Percentiles rank a stretch among this genome's conserved stretches.
phyloP scores from a whole-genome alignment of 37 sponge, comb jelly and placozoan genomes.

The Bolinopsis microptera region DNA sequence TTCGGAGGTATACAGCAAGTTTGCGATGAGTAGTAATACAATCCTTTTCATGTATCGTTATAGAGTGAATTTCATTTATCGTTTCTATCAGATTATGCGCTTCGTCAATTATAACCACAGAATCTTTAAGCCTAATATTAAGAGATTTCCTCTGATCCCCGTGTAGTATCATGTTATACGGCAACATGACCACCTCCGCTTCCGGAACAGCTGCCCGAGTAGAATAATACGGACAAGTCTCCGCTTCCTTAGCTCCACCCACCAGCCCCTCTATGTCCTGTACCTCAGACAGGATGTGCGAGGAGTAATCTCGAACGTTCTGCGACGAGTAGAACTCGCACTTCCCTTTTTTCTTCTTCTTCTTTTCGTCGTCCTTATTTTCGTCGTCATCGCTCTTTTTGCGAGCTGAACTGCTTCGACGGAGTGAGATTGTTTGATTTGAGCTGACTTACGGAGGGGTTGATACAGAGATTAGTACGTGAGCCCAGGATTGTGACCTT shows the following conservation, averaged over 20 bases:
- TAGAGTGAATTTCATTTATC: constrained; percentile 83
- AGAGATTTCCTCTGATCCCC: constrained; percentile 79
- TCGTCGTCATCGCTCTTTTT: neutral
- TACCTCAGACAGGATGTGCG: constrained; percentile 73
- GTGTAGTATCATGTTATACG: constrained; percentile 93
- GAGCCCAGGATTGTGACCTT: constrained; percentile 85
- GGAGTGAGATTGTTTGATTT: constrained; percentile 75
- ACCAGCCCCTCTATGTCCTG: constrained; percentile 93
- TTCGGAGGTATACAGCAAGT: constrained; percentile 38
- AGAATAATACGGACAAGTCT: constrained; percentile 95
- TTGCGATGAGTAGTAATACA: constrained; percentile 48
- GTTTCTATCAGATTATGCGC: constrained; percentile 98
- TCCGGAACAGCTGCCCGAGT: constrained; percentile 76
- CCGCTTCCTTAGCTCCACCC: constrained; percentile 71
- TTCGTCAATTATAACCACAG: constrained; percentile 95
- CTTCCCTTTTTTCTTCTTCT: constrained; percentile 70
- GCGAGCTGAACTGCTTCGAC: constrained; percentile 68
- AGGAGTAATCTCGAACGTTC: neutral
- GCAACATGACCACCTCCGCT: constrained; percentile 92
- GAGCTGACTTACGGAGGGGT: constrained; percentile 79
- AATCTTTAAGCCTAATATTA: constrained; percentile 82
- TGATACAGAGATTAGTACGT: constrained; percentile 86
- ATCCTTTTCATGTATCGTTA: constrained; percentile 69
- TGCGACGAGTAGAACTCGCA: neutral
- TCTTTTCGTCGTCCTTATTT: constrained; percentile 48